phyloP scores from a whole-genome alignment of 2,797 vertebrate species.

The Margarornis squamiger region DNA sequence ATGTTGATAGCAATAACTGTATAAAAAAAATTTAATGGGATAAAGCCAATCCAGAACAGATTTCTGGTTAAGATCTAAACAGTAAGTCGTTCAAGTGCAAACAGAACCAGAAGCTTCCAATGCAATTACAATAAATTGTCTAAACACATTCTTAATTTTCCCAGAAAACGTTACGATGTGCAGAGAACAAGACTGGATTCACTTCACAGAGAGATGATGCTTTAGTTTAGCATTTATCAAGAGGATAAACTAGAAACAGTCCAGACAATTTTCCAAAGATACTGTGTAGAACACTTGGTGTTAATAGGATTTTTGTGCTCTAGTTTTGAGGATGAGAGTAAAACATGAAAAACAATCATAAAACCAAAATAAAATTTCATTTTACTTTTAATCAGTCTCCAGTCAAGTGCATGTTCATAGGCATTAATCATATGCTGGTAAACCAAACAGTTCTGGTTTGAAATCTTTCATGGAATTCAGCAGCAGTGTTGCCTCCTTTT shows the following conservation, averaged over 20 bases:
- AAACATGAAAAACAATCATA: background rate
- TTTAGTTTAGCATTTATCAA: background rate
- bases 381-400: background rate
- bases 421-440: constrained; percentile 78
- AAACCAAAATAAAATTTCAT: background rate
- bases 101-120: background rate
- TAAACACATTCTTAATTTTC: background rate
- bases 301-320: background rate
- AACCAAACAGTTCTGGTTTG: constrained; percentile 84
- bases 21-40: background rate
- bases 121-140: background rate
- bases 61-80: background rate
- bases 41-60: background rate
- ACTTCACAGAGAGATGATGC: background rate
- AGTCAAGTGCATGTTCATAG: background rate
- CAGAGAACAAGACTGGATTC: background rate
- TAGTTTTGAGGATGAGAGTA: background rate
- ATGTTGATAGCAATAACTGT: background rate
- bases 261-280: background rate
- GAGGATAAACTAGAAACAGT: background rate
- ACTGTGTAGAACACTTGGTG: background rate
- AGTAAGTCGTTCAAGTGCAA: background rate
- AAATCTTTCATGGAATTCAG: constrained; percentile 87
- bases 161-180: background rate
- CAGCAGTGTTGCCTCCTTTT: constrained; percentile 79